phyloP scores from a whole-genome alignment of 2,797 vertebrate species.

The Characodon lateralis region DNA sequence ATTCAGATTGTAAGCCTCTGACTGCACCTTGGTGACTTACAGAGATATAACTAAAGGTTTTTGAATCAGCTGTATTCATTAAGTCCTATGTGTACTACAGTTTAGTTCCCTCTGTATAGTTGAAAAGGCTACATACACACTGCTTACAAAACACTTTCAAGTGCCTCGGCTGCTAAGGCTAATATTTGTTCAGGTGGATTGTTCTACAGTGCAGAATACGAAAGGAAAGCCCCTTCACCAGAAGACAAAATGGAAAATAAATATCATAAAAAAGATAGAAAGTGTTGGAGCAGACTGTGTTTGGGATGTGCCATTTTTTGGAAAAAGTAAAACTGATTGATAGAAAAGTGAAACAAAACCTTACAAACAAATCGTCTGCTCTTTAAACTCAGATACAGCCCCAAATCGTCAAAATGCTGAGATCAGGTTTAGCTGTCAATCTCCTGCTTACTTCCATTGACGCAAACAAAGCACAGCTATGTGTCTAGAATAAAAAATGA shows the following conservation, averaged over 20 bases:
- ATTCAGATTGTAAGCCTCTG: not conserved
- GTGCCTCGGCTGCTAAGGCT: not conserved
- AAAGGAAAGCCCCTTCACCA: conserved; percentile 5
- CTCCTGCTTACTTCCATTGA: conserved; percentile 14
- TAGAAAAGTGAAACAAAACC: not conserved
- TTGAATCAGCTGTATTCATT: too few species aligned
- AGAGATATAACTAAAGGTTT: not conserved
- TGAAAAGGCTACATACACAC: not conserved
- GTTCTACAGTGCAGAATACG: conserved; percentile 20
- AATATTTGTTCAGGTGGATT: conserved; percentile 28
- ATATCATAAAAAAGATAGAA: conserved; percentile 5
- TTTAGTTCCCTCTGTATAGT: not conserved
- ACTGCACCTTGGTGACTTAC: not conserved
- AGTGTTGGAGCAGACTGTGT: conserved; percentile 12
- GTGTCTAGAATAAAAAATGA: conserved; percentile 31
- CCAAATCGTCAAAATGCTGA: conserved; percentile 41
- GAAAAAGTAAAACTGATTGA: conserved; percentile 14
- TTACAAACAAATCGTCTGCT: conserved; percentile 10
- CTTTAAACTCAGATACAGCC: conserved; percentile 15
- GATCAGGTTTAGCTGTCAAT: conserved; percentile 40
- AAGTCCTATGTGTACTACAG: not conserved
- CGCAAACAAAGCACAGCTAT: conserved; percentile 22
- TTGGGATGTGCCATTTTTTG: conserved; percentile 20
- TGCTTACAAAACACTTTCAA: not conserved
- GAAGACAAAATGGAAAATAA: conserved; percentile 8